These are phyloP conservation scores for Apistogramma diplotaenia DNA, from an alignment of 2,113 vertebrate species.

Conservation along the genomic window DNA sequence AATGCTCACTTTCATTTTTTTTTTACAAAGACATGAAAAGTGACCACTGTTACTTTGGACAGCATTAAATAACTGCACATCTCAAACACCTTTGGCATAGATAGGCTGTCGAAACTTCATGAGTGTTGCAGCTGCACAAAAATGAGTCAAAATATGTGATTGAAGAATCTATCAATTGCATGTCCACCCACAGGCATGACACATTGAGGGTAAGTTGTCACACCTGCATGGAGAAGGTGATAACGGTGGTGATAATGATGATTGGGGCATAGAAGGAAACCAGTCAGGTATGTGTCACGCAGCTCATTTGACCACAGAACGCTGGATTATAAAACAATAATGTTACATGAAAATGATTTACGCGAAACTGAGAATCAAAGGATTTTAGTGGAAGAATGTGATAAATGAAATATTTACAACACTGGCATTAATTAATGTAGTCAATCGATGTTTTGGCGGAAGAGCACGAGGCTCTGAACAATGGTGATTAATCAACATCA, in stretches of 20 bases:
- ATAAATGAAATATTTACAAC: background rate
- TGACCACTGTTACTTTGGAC: background rate
- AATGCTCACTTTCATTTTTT: background rate
- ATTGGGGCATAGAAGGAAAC: slow-evolving; percentile 30
- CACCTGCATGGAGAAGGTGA: slow-evolving; percentile 34
- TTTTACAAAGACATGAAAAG: background rate
- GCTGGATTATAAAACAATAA: background rate
- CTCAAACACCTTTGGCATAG: background rate
- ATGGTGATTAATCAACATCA: slow-evolving; percentile 27
- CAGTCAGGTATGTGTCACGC: slow-evolving; percentile 48
- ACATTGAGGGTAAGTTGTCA: slow-evolving; percentile 12
- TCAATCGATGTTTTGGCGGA: slow-evolving; percentile 1
- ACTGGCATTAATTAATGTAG: slow-evolving; percentile 19
- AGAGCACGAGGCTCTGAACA: background rate
- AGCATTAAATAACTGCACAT: background rate
- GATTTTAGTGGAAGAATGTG: background rate
- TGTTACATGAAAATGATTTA: background rate
- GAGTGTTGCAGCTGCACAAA: background rate
- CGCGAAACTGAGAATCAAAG: background rate
- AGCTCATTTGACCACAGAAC: slow-evolving; percentile 10
- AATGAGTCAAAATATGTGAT: slow-evolving; percentile 6
- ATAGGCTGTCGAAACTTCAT: background rate
- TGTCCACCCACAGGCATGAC: slow-evolving; percentile 24
- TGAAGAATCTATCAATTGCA: slow-evolving; percentile 10
- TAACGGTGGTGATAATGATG: slow-evolving; percentile 33